Percentiles rank a stretch among this genome's conserved stretches.
phyloP scores from a whole-genome alignment of 2,797 vertebrate genomes.

The Sebastes matsubarae region DNA sequence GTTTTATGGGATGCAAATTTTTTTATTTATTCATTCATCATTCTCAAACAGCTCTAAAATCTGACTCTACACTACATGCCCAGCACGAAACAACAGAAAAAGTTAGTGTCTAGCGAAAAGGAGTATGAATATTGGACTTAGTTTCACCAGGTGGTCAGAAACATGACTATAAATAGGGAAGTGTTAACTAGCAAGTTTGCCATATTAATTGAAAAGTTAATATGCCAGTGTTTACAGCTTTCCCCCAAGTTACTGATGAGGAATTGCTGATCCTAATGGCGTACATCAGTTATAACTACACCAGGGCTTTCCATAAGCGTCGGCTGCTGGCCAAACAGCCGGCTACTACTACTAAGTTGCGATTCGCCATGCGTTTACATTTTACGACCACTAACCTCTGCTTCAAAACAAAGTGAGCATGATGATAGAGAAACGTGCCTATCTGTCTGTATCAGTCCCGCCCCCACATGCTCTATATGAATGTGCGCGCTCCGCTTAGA shows the following conservation, averaged over 20 bases:
- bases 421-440: neutral
- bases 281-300: neutral
- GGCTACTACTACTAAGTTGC: neutral
- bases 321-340: too few species aligned
- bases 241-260: neutral
- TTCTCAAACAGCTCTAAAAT: too few species aligned
- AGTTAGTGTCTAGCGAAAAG: neutral
- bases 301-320: too few species aligned
- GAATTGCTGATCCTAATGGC: neutral
- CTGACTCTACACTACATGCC: neutral
- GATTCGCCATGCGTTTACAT: neutral
- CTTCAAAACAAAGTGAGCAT: neutral
- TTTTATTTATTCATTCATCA: too few species aligned
- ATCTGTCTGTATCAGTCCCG: too few species aligned
- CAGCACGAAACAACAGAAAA: neutral
- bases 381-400: neutral
- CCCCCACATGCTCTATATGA: too few species aligned
- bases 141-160: neutral
- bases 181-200: neutral
- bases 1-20: too few species aligned
- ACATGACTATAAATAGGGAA: neutral
- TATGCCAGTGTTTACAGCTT: neutral
- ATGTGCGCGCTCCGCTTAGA: too few species aligned
- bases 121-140: neutral
- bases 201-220: neutral